Evolutionary conservation across 30 jellyfish, hydroid and myxozoan genomes (phyloP), one percentile per base, ranked within the genome.

Genomic region (Turritopsis rubra): DNA sequence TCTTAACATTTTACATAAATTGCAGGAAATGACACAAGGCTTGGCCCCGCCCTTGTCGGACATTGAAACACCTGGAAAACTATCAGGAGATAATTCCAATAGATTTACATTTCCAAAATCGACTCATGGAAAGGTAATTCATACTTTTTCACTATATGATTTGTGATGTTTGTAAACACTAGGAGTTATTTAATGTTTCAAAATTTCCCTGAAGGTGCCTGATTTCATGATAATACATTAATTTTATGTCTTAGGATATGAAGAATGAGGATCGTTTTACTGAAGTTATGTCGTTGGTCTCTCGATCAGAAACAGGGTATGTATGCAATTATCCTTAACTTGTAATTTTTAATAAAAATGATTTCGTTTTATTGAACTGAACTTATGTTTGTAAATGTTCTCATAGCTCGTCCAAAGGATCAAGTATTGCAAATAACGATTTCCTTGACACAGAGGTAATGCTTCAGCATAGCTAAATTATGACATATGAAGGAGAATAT

Each of bases 1-100:
- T n/a, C n/a, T n/a, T n/a, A n/a, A 41, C 60, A 3, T 80, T 53
- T 16, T 52, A 17, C 52, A 52, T 27, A 25, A 27, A 80, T 87
- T 82, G 30, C 85, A 91, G 97, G 97, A 91, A 72, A 91, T 91
- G 97, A 92, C 96, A 19, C 97, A 92, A 66, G 72, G 52, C 53
- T 53, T 86, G 30, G 94, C 96, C 24, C 89, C 91, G 19, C 95
- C 96, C 21, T 83, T 93, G 52, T 88, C 99, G 28, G 99, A 88
- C 80, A 93, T 93, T 24, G 92, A 85, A 81, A 93, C 99, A 26
- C 99, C 99, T 8, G 95, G 85, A 18, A 90, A 90, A 81, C 71
- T 27, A n/a, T 54, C 81, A 25, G 81, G 68, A 5, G 76, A 60
- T 60, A 23, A 21, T 0, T 18, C 22, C 0, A 60, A 27, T 22